Evolutionary conservation across 2,888 invertebrate genomes (phyloP).

Genomic region (Chaetogeoica ovagalla): DNA sequence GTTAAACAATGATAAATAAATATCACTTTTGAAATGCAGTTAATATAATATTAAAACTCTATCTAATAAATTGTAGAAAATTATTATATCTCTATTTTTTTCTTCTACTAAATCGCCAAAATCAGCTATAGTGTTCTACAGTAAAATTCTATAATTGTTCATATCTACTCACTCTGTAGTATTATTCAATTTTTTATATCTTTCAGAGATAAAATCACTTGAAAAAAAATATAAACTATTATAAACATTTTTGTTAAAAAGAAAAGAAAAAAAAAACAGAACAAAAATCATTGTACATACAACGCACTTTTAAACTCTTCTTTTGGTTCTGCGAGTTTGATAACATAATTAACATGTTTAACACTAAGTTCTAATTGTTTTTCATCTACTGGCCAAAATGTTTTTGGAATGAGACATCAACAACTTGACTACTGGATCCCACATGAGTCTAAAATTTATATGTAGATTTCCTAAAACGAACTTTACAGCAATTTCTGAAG

Average conservation of each 20-base stretch:
- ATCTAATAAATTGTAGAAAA: constrained; percentile 78
- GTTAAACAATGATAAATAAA: no score
- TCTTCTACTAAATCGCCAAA: constrained; percentile 28
- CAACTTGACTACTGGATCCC: no score
- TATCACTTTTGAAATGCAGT: not conserved
- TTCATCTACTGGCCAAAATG: no score
- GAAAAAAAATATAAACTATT: constrained; percentile 18
- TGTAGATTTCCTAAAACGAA: constrained; percentile 82
- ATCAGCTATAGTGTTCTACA: constrained; percentile 67
- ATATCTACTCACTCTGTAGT: constrained; percentile 70
- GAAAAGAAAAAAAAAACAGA: not conserved
- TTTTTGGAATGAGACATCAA: no score
- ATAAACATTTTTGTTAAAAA: no score
- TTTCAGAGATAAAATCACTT: constrained; percentile 58
- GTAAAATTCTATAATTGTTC: constrained; percentile 73
- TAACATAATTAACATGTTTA: no score
- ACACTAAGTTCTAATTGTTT: no score
- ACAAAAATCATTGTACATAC: no score
- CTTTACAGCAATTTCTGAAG: constrained; percentile 67
- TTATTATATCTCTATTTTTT: constrained; percentile 47
- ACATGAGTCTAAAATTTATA: constrained; percentile 84
- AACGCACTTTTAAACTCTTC: no score
- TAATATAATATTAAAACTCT: not conserved
- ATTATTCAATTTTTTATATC: constrained; percentile 58
- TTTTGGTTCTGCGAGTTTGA: no score